phyloP scores from a whole-genome alignment of 2,113 vertebrate species.

The Centropus bengalensis region DNA sequence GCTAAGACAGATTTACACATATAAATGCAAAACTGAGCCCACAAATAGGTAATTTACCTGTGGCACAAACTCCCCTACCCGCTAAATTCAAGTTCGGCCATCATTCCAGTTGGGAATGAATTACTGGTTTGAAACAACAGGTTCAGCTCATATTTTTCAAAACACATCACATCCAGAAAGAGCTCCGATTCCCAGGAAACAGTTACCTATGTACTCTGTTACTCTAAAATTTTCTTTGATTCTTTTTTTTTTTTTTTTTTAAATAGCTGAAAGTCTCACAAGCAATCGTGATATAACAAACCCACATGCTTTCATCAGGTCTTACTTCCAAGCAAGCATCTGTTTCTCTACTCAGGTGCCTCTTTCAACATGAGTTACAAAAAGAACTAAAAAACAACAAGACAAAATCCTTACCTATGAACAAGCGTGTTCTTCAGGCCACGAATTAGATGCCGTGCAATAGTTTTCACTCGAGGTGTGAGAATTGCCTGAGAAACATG shows the following conservation, averaged over 20 bases:
- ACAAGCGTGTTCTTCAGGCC: constrained; percentile 93
- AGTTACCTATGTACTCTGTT: neutral
- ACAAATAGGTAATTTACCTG: neutral
- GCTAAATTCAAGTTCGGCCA: neutral
- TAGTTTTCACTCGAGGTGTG: constrained; percentile 88
- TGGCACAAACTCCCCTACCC: neutral
- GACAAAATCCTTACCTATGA: constrained; percentile 80
- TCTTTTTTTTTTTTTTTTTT: neutral
- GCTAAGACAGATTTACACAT: neutral
- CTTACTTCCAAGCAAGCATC: neutral
- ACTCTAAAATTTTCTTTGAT: neutral
- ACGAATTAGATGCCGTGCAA: constrained; percentile 85
- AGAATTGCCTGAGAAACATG: constrained; percentile 98
- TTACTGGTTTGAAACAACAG: neutral
- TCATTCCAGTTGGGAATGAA: neutral
- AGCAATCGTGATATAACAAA: neutral
- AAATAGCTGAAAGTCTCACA: neutral
- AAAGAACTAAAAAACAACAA: neutral
- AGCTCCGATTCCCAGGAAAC: neutral
- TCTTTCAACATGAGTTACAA: neutral
- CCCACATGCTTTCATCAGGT: neutral
- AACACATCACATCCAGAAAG: neutral
- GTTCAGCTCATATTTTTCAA: neutral
- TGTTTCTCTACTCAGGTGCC: neutral
- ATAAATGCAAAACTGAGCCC: neutral